Conservation (phyloP, 2,113 vertebrate genomes). For the Brachypteracias leptosomus region DNA sequence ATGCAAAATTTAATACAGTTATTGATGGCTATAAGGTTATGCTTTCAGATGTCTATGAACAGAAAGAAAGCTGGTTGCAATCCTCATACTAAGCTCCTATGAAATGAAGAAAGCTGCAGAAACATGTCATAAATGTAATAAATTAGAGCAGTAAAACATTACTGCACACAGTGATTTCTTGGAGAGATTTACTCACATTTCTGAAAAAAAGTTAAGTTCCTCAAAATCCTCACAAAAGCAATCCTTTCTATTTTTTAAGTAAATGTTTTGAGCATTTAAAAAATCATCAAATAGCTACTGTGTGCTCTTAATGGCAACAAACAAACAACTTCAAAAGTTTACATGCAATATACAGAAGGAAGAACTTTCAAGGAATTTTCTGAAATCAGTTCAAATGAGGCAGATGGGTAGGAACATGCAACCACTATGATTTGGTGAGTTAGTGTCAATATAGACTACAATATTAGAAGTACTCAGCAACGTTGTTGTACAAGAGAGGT, state of each 20-base stretch:
- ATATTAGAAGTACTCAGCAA: background rate
- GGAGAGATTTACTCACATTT: background rate
- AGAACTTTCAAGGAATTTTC: background rate
- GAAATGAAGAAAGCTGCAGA: background rate
- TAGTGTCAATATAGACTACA: background rate
- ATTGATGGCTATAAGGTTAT: background rate
- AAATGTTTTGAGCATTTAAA: background rate
- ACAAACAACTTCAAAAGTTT: background rate
- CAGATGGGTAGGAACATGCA: background rate
- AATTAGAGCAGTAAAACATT: background rate
- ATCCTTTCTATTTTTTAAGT: background rate
- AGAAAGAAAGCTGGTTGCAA: background rate
- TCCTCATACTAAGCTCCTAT: background rate
- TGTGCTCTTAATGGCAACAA: background rate
- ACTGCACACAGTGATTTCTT: background rate
- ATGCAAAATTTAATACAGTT: background rate
- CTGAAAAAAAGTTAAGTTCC: background rate
- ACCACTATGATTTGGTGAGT: background rate
- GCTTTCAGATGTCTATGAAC: background rate
- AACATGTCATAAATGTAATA: background rate
- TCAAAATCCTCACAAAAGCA: background rate
- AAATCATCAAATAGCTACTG: background rate
- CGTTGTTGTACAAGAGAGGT: background rate
- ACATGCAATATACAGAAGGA: background rate
- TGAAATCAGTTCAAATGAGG: background rate